phyloP scores from a whole-genome alignment of 2,113 vertebrate genomes.

The Tupaia chinensis region DNA sequence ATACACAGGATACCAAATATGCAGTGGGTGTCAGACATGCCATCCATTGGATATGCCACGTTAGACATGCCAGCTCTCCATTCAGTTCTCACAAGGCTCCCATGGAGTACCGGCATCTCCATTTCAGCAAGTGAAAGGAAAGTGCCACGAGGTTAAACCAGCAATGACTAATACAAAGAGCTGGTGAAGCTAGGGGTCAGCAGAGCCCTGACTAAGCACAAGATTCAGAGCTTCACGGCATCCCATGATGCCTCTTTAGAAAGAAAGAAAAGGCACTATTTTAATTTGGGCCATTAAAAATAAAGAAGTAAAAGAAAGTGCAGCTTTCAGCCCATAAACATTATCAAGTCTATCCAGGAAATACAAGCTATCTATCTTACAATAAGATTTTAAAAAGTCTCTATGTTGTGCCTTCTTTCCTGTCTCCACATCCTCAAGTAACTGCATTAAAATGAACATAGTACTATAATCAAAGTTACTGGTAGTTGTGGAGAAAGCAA shows the following conservation, averaged over 20 bases:
- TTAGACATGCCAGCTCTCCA: neutral
- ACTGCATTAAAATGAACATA: neutral
- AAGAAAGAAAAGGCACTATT: neutral
- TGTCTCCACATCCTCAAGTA: neutral
- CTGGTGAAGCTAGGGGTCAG: neutral
- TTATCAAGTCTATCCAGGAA: conserved; percentile 30
- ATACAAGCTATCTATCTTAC: neutral
- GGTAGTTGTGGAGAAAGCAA: neutral
- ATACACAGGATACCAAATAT: neutral
- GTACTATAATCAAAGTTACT: neutral
- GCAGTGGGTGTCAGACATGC: neutral
- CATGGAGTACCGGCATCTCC: neutral
- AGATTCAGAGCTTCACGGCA: neutral
- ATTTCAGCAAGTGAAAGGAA: neutral
- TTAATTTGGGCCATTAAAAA: neutral
- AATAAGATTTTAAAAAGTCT: neutral
- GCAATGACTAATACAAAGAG: neutral
- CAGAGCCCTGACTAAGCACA: neutral
- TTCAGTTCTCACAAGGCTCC: neutral
- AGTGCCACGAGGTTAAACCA: neutral
- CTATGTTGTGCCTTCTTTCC: neutral
- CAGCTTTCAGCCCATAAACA: neutral
- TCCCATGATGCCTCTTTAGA: neutral
- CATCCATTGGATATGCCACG: too few species aligned
- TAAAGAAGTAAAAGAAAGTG: neutral